Evolutionary conservation across 1,140 invertebrate genomes (phyloP).

Genomic region (Physella acuta): DNA sequence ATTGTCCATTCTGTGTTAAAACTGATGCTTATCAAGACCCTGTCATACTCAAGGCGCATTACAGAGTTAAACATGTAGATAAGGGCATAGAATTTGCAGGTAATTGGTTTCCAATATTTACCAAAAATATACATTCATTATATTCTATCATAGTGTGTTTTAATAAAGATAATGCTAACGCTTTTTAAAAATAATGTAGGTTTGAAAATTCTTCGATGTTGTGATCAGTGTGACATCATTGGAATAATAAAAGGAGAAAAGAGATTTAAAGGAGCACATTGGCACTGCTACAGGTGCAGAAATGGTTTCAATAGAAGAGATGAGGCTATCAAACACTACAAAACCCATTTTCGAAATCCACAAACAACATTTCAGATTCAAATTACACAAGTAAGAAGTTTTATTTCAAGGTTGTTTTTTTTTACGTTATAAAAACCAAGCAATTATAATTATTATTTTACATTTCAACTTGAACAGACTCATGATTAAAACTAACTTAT

Average conservation of each 20-base stretch:
- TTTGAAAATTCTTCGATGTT: conserved; percentile 59
- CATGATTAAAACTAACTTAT: too few species aligned
- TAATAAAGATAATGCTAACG: too few species aligned
- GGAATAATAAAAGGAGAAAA: conserved; percentile 61
- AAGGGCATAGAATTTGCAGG: conserved; percentile 62
- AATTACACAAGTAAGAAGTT: conserved; percentile 52
- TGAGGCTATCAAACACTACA: conserved; percentile 61
- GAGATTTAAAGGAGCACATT: conserved; percentile 61
- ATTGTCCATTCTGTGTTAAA: conserved; percentile 61
- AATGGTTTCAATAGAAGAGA: conserved; percentile 61
- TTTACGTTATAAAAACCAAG: too few species aligned
- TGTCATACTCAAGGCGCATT: conserved; percentile 59
- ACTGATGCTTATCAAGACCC: conserved; percentile 57
- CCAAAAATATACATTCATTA: too few species aligned
- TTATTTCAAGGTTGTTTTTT: not conserved
- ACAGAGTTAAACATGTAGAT: conserved; percentile 61
- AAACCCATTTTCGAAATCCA: conserved; percentile 61
- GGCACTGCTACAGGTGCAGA: conserved; percentile 60
- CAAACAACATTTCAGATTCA: conserved; percentile 61
- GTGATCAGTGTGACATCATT: conserved; percentile 60
- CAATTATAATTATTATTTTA: too few species aligned
- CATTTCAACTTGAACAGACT: too few species aligned
- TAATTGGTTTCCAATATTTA: too few species aligned
- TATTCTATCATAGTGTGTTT: too few species aligned
- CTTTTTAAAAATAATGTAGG: too few species aligned